Percentiles rank a stretch among this genome's conserved stretches.
phyloP scores from a whole-genome alignment of 2,797 vertebrate genomes.

The Hylomyscus alleni region DNA sequence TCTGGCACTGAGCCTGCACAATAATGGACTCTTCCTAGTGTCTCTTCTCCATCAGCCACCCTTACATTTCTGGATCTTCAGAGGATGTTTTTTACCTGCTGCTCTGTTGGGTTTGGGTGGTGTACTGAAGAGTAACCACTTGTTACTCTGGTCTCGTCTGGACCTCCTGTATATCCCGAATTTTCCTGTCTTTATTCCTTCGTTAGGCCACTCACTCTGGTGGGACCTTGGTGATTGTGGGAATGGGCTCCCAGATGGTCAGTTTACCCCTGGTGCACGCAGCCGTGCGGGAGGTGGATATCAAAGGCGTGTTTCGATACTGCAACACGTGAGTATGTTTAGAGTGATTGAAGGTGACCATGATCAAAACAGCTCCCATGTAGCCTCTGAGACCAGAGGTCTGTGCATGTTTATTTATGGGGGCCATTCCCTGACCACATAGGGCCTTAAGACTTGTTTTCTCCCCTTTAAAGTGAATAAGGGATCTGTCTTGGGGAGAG shows the following conservation, averaged over 20 bases:
- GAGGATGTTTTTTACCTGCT: background rate
- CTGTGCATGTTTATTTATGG: conserved; percentile 53
- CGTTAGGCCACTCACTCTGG: conserved; percentile 94
- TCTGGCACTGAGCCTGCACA: background rate
- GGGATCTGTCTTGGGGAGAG: background rate
- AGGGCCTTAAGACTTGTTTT: conserved; percentile 10
- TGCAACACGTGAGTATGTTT: conserved; percentile 95
- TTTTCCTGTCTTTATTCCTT: conserved; percentile 46
- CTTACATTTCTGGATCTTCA: background rate
- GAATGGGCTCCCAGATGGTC: conserved; percentile 93
- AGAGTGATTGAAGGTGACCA: background rate
- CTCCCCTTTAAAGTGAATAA: background rate
- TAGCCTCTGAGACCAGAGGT: background rate
- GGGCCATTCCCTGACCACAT: conserved; percentile 16
- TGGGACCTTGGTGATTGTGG: conserved; percentile 95
- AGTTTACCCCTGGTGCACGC: conserved; percentile 93
- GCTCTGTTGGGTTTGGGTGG: background rate
- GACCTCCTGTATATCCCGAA: background rate
- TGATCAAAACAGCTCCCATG: background rate
- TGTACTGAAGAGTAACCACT: background rate
- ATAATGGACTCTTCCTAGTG: background rate
- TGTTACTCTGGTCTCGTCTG: background rate
- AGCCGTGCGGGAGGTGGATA: conserved; percentile 94
- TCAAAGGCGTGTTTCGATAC: conserved; percentile 97
- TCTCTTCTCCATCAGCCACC: background rate